Conservation (phyloP, 2,113 vertebrate genomes). For the Chloropsis cyanopogon region DNA sequence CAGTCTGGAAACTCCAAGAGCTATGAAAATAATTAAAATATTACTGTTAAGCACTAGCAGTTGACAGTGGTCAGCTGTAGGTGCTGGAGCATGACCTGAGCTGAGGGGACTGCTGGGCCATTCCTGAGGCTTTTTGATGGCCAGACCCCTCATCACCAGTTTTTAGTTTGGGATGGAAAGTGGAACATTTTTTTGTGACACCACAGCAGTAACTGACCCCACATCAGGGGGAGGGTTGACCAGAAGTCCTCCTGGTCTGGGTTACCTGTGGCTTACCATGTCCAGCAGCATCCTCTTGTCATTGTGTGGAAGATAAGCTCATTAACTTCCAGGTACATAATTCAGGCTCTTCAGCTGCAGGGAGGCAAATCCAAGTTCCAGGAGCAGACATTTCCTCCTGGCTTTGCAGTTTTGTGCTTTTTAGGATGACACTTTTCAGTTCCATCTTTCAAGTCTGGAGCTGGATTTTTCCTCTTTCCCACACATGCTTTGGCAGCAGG, state of each 20-base stretch:
- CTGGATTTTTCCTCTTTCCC: slow-evolving; percentile 62
- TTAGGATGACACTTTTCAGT: slow-evolving; percentile 44
- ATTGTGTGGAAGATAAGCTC: not conserved
- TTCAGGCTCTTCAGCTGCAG: not conserved
- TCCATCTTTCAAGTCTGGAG: slow-evolving; percentile 53
- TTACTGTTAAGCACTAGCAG: not conserved
- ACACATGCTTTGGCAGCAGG: slow-evolving; percentile 70
- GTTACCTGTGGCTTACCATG: not conserved
- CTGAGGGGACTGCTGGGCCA: not conserved
- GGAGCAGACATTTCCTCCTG: not conserved
- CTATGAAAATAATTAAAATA: not conserved
- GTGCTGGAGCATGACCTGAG: not conserved
- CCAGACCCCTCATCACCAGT: not conserved
- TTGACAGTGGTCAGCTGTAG: not conserved
- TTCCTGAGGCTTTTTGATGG: not conserved
- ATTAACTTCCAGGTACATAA: not conserved
- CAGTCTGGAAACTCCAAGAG: not conserved
- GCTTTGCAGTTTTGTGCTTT: slow-evolving; percentile 55
- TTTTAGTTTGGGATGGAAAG: not conserved
- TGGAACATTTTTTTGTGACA: not conserved
- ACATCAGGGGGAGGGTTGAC: rapidly evolving
- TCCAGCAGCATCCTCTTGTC: not conserved
- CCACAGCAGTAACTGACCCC: not conserved
- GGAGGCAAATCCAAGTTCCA: not conserved
- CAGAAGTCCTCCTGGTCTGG: not conserved